A percentile compares a stretch with the other conserved stretches of the same genome.
phyloP scores from a whole-genome alignment of 2,888 invertebrate genomes.

The Lobophora halterata region DNA sequence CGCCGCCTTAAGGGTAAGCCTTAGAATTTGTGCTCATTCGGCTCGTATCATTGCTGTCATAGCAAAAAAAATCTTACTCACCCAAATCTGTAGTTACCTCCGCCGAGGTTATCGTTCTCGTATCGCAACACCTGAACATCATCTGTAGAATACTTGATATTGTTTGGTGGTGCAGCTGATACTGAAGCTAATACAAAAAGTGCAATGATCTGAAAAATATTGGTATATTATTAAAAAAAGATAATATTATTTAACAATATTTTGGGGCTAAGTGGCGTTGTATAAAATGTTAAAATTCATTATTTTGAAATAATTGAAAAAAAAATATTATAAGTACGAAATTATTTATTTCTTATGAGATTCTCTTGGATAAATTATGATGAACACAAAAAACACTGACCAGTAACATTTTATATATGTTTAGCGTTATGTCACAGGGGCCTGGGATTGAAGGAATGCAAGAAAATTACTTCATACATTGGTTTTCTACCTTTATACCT shows the following conservation, averaged over 20 bases:
- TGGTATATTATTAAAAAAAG: neutral
- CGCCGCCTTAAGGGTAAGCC: too few relatives aligned
- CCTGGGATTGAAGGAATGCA: slow-evolving; percentile 20
- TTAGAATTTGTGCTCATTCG: too few relatives aligned
- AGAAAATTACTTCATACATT: slow-evolving; percentile 12
- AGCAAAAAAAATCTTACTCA: slow-evolving; percentile 35
- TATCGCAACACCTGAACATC: slow-evolving; percentile 71
- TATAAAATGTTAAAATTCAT: too few relatives aligned
- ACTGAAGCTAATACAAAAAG: slow-evolving; percentile 9
- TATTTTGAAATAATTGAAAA: too few relatives aligned
- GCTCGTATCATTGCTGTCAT: too few relatives aligned
- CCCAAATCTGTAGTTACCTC: slow-evolving; percentile 69
- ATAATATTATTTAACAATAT: too few relatives aligned
- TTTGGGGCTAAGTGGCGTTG: too few relatives aligned
- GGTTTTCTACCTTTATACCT: slow-evolving; percentile 23
- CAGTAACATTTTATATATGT: slow-evolving; percentile 24
- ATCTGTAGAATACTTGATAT: slow-evolving; percentile 27
- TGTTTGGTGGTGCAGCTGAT: slow-evolving; percentile 20
- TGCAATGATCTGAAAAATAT: slow-evolving; percentile 16
- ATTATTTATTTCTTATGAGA: too few relatives aligned
- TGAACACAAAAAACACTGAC: slow-evolving; percentile 13
- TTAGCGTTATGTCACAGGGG: slow-evolving; percentile 3
- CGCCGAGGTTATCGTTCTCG: slow-evolving; percentile 77
- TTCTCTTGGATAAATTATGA: too few relatives aligned
- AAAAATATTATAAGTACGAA: too few relatives aligned